Conservation (phyloP, 2,888 invertebrate species). For the Chironomus tentans region DNA sequence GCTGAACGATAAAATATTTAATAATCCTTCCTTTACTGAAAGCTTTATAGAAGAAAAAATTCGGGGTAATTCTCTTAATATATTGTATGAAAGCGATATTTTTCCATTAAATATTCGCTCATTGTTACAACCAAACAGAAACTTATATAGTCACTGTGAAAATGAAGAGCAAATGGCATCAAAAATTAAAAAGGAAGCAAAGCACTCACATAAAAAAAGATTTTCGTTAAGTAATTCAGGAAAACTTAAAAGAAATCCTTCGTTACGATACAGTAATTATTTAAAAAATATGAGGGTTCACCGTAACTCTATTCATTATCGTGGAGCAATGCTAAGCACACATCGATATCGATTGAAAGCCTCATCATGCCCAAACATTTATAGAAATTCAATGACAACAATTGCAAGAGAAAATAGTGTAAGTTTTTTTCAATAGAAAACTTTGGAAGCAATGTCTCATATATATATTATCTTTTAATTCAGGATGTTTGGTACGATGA, state of each 20-base stretch:
- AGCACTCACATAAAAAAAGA: background rate
- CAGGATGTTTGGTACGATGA: slow-evolving; percentile 65
- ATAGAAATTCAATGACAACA: slow-evolving; percentile 79
- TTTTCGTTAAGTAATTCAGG: background rate
- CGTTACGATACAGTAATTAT: slow-evolving; percentile 51
- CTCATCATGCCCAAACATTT: slow-evolving; percentile 87
- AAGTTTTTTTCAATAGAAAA: too few relatives aligned
- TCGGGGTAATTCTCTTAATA: slow-evolving; percentile 39
- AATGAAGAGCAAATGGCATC: background rate
- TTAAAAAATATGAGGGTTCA: slow-evolving; percentile 60
- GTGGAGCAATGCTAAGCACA: slow-evolving; percentile 75
- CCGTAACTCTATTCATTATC: slow-evolving; percentile 74
- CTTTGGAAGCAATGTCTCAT: too few relatives aligned
- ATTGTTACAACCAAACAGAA: background rate
- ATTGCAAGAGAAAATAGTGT: slow-evolving; percentile 70
- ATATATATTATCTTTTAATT: too few relatives aligned
- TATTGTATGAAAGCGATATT: slow-evolving; percentile 33
- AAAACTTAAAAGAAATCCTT: slow-evolving; percentile 38
- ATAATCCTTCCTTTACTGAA: slow-evolving; percentile 30
- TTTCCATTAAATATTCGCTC: background rate
- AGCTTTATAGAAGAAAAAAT: slow-evolving; percentile 32
- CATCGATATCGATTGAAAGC: slow-evolving; percentile 72
- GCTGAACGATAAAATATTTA: slow-evolving; percentile 39
- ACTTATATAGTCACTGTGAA: background rate
- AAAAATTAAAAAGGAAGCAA: background rate